Base-by-base conservation (phyloP, 2,113 vertebrate genomes). In the crab-eating macaque (Macaca fascicularis) region DNA sequence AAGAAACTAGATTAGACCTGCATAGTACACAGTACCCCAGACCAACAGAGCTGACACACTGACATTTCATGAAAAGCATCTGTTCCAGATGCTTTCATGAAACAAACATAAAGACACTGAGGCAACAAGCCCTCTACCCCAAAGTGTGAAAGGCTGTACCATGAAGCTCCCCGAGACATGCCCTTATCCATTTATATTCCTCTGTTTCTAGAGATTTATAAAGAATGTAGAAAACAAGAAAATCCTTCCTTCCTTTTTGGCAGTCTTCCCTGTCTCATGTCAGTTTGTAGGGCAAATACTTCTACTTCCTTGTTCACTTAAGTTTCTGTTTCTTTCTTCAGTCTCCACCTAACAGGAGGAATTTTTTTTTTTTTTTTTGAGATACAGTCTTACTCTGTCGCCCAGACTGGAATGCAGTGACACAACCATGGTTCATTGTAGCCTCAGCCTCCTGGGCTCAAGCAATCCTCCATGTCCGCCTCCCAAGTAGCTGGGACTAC, bases 301-400 rank as follows among this genome's bases (percentile, higher is more conserved):
- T 78, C 43, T 55, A 79, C 38, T 96, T 98, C 35, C 95, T 38
- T 8, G 22, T 84, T 91, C 45, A 3, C 32, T 67, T 70, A 74
- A 85, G 93, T 96, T 96, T 96, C 95, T 23, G 1, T 94, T 97
- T 90, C 95, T 74, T 16, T 48, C 10, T 52, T 89, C 78, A 35
- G 40, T 43, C 83, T 4, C 6, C 74, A 14, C 30, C 43, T 22
- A 48, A 82, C 38, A 50, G 27, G 0, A 64, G 35, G 16, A 64
- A 30, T 30, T 30, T 61, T 61, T 27, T 27, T 61, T 59, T 59
- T 59, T 45, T 45, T 61, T 12, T 64, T 64, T 6, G 27, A 6
- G 12, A 64, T 64, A 43, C 43, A 64, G 27, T 64, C 61, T 64
- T 14, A 30, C 61, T 64, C 61, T 64, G 12, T 64, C 61, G 6